Evolutionary conservation across 2,797 vertebrate species (phyloP).

Genomic region (Apogon hyalosoma): DNA sequence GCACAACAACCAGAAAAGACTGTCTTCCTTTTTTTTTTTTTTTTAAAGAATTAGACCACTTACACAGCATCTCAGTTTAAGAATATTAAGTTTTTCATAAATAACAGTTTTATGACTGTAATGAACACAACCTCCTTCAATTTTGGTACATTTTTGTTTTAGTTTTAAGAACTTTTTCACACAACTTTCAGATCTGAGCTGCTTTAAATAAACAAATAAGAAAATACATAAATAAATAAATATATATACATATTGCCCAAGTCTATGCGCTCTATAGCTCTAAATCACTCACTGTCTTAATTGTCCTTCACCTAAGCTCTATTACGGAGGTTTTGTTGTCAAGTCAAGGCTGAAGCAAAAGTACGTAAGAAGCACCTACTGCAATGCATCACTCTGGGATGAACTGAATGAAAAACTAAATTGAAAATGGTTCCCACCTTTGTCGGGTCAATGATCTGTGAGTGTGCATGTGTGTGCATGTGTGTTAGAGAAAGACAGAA

Average conservation of each 20-base stretch:
- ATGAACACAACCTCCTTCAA: too few species aligned
- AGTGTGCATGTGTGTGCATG: conserved; percentile 10
- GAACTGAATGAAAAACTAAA: conserved; percentile 57
- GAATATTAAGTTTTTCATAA: too few species aligned
- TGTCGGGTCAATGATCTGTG: conserved; percentile 58
- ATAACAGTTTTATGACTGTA: too few species aligned
- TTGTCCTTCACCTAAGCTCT: conserved; percentile 35
- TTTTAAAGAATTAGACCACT: too few species aligned
- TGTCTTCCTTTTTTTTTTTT: too few species aligned
- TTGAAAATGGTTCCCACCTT: conserved; percentile 65
- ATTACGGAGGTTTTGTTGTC: conserved; percentile 23
- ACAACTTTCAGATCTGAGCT: too few species aligned
- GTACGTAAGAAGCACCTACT: conserved; percentile 26
- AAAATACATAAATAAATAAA: too few species aligned
- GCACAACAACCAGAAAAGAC: too few species aligned
- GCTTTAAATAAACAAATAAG: too few species aligned
- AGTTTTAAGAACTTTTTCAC: too few species aligned
- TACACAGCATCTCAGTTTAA: too few species aligned
- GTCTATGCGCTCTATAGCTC: conserved; percentile 8
- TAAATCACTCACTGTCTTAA: conserved; percentile 34
- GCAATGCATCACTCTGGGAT: conserved; percentile 51
- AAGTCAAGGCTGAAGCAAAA: conserved; percentile 44
- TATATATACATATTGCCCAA: conserved; percentile 2
- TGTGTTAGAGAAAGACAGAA: conserved; percentile 19
- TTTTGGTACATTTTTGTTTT: too few species aligned